These are phyloP conservation scores for Alca torda DNA, from an alignment of 2,797 vertebrate genomes.

Conservation along the genomic window DNA sequence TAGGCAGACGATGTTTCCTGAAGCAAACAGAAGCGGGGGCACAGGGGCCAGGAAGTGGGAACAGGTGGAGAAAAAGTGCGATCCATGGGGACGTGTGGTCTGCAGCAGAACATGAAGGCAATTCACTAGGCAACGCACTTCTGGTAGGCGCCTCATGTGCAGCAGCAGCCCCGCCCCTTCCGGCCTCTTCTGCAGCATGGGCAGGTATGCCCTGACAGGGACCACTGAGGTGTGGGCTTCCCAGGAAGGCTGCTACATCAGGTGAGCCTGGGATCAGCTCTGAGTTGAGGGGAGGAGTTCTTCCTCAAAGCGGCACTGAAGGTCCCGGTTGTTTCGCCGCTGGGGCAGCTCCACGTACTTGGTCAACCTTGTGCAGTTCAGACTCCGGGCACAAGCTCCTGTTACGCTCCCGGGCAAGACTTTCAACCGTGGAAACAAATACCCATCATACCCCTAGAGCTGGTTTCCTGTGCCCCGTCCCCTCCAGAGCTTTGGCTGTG, in stretches of 20 bases:
- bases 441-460: not conserved
- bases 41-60: not conserved
- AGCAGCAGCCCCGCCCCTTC: not conserved
- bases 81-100: not conserved
- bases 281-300: not conserved
- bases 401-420: not conserved
- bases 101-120: not conserved
- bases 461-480: not conserved
- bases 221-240: not conserved
- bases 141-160: not conserved
- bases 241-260: not conserved
- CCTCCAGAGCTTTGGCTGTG: not conserved
- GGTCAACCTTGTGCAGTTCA: not conserved
- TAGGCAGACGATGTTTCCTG: not conserved
- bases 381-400: not conserved
- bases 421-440: not conserved
- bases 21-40: not conserved
- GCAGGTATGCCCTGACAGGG: not conserved
- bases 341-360: not conserved
- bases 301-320: not conserved
- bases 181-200: not conserved
- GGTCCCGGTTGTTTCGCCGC: not conserved
- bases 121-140: not conserved
- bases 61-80: not conserved
- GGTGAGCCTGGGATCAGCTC: not conserved